Evolutionary conservation across 2,888 invertebrate species (phyloP).

Genomic region (Hydroisotoma schaefferi): DNA sequence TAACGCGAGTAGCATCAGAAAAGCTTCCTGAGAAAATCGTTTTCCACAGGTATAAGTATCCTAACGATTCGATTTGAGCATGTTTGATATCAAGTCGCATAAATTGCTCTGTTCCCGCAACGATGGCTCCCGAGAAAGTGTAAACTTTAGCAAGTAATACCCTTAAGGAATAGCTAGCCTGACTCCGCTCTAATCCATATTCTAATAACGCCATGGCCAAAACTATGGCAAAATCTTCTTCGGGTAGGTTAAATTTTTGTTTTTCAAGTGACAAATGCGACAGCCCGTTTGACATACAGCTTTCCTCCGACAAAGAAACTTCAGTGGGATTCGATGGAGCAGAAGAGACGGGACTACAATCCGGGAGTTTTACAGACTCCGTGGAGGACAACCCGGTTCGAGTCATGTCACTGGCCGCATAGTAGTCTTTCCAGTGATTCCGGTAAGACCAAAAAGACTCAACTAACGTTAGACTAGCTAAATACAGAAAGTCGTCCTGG

Average conservation of each 20-base stretch:
- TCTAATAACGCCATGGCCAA: constrained; percentile 62
- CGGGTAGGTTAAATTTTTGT: not conserved
- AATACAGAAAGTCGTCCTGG: constrained; percentile 16
- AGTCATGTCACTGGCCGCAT: not conserved
- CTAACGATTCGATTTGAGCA: constrained; percentile 86
- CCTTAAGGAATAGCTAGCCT: constrained; percentile 85
- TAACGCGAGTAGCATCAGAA: constrained; percentile 65
- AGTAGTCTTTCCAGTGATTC: constrained; percentile 11
- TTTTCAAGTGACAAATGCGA: not conserved
- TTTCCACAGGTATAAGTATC: constrained; percentile 66
- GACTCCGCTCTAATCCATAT: constrained; percentile 69
- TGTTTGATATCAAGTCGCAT: constrained; percentile 84
- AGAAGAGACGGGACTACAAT: too few species aligned
- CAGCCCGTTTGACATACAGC: constrained; percentile 1
- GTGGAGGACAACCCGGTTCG: not conserved
- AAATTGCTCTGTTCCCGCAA: constrained; percentile 70
- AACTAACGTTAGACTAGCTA: constrained; percentile 15
- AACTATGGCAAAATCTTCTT: constrained; percentile 32
- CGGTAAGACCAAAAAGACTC: constrained; percentile 20
- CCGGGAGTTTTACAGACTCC: too few species aligned
- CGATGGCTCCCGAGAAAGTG: constrained; percentile 63
- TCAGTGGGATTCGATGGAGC: too few species aligned
- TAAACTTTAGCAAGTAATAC: constrained; percentile 77
- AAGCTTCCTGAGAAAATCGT: constrained; percentile 70
- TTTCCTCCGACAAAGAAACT: too few species aligned